A percentile compares a stretch with the other conserved stretches of the same genome.
These are phyloP conservation scores for Microplitis deprimator DNA, from an alignment of 2,888 invertebrate genomes.

Conservation along the genomic window DNA sequence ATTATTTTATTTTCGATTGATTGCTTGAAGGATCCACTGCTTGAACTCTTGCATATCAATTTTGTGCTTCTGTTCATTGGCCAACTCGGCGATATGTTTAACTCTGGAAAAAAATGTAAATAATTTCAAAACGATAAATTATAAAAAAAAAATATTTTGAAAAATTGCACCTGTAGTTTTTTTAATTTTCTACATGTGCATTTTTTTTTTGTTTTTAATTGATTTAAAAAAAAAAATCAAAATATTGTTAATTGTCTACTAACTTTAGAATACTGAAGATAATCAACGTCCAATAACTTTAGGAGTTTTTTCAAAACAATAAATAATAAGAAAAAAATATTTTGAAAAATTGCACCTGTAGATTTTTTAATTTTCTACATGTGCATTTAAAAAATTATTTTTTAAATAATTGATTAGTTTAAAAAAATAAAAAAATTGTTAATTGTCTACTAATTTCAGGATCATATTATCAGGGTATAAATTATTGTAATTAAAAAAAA, in stretches of 20 bases:
- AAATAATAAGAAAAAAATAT: background rate
- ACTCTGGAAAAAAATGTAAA: slow-evolving; percentile 28
- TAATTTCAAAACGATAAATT: background rate
- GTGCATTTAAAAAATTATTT: no score
- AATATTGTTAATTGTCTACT: no score
- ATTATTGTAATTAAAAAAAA: background rate
- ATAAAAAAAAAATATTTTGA: background rate
- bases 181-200: no score
- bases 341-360: background rate
- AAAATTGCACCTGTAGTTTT: no score
- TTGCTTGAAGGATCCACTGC: slow-evolving; percentile 45
- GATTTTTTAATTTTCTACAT: no score
- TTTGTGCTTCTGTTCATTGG: slow-evolving; percentile 29
- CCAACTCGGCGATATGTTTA: slow-evolving; percentile 45
- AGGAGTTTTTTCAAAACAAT: background rate
- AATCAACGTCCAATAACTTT: no score
- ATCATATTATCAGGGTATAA: background rate
- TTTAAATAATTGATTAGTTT: no score
- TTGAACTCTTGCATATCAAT: slow-evolving; percentile 51
- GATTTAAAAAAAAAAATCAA: no score
- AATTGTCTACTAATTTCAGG: no score
- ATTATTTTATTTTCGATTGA: slow-evolving; percentile 19
- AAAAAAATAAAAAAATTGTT: no score
- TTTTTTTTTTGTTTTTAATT: no score
- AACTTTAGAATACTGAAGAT: no score